phyloP scores from a whole-genome alignment of 2,888 invertebrate species.

The Hydrotaea cyrtoneurina region DNA sequence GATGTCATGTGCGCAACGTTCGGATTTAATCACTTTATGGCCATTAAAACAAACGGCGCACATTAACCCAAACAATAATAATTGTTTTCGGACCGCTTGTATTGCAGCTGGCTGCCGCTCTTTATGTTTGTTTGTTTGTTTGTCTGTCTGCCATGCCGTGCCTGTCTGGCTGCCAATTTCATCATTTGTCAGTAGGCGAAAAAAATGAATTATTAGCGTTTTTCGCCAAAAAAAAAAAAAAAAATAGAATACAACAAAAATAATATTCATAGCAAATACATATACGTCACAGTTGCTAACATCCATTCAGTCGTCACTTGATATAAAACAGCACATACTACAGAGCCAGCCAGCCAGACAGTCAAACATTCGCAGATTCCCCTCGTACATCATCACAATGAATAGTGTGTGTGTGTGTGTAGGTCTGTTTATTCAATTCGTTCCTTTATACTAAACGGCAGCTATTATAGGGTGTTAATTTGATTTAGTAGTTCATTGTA shows the following conservation, averaged over 20 bases:
- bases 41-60: neutral
- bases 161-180: neutral
- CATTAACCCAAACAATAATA: neutral
- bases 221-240: neutral
- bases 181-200: neutral
- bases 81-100: neutral
- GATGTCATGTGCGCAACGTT: neutral
- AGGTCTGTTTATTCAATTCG: neutral
- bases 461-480: neutral
- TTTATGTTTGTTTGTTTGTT: no score
- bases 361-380: neutral
- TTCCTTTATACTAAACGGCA: neutral
- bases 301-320: neutral
- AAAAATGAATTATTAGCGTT: neutral
- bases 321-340: neutral
- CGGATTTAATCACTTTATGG: constrained; percentile 22
- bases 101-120: neutral
- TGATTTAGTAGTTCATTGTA: neutral
- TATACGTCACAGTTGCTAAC: neutral
- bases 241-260: neutral
- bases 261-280: no score
- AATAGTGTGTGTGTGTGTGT: neutral
- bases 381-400: neutral
- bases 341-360: neutral
- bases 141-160: neutral